Evolutionary conservation across 1,140 invertebrate genomes (phyloP).

Genomic region (Cardiocondyla obscurior): DNA sequence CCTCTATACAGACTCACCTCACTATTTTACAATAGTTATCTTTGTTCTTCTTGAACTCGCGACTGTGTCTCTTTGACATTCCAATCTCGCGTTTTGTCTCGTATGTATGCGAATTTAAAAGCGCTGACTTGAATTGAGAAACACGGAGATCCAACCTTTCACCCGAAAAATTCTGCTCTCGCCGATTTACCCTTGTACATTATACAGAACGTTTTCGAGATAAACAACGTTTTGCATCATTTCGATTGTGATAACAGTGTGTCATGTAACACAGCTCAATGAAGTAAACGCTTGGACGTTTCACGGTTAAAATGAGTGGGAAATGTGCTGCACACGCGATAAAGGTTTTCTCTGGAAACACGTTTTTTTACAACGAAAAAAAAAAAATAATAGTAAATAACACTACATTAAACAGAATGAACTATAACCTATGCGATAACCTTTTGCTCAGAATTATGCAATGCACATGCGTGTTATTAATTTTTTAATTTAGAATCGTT

Average conservation of each 20-base stretch:
- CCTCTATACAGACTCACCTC: not conserved
- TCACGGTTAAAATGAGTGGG: not conserved
- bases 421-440: not conserved
- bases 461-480: not conserved
- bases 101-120: constrained; percentile 21
- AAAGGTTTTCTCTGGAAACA: not conserved
- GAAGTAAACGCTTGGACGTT: not conserved
- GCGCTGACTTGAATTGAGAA: constrained; percentile 29
- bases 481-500: not conserved
- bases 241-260: constrained; percentile 2
- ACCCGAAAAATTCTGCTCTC: not conserved
- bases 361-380: not conserved
- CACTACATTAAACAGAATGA: not conserved
- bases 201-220: not conserved
- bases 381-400: too few species aligned
- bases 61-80: constrained; percentile 10
- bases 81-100: constrained; percentile 16
- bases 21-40: constrained; percentile 4
- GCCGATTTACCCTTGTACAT: not conserved
- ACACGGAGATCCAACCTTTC: not conserved
- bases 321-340: not conserved
- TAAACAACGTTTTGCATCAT: constrained; percentile 3
- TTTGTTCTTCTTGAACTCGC: constrained; percentile 27
- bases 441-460: not conserved
- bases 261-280: not conserved